Base-by-base conservation (phyloP, 2,888 invertebrate species). In the Trissolcus japonicus region DNA sequence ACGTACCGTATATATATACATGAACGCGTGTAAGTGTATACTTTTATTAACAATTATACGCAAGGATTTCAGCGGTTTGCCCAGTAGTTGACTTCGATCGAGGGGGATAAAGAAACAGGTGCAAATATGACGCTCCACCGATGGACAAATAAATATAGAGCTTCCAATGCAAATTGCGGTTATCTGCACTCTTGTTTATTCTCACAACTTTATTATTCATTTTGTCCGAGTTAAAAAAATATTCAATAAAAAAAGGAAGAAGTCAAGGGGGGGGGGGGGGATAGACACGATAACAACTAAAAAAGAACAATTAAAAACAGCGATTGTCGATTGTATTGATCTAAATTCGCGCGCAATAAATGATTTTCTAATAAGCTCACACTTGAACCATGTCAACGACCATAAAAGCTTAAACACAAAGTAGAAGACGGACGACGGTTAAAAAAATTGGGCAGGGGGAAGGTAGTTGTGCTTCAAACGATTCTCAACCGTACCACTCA, bases 341-440 rank as follows among this genome's bases (percentile, higher is more conserved):
- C 55, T 48, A 51, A 67, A 48, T 57, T 67, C 48, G 43, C 53
- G 60, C 68, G 60, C 40, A 51, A 59, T 35, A 41, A 56, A 59
- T 51, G 14, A 48, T 16, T 25, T 62, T 53, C 43, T 53, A 16
- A 48, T 72, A 62, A 65, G 72, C 72, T 65, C 72, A 66, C 73
- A 73, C 73, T 73, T 66, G 66, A 73, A 73, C 61, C 66, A 51
- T 40, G 55, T 66, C 61, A 61, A 43, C n/a, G 55, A 48, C 50
- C 54, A 29, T 60, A 73, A 54, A 73, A 60, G 61, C 60, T 46
- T 55, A 55, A 35, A 66, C 46, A 56, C 60, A 66, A 73, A 60
- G 14, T 60, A 60, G 29, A 59, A 65, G 41, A 56, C 61, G 17
- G 43, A 55, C 46, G 35, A 62, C 17, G 48, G 9, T 62, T 74